Evolutionary conservation across 2,113 vertebrate species (phyloP).

Genomic region (western clawed frog (Xenopus tropicalis)): DNA sequence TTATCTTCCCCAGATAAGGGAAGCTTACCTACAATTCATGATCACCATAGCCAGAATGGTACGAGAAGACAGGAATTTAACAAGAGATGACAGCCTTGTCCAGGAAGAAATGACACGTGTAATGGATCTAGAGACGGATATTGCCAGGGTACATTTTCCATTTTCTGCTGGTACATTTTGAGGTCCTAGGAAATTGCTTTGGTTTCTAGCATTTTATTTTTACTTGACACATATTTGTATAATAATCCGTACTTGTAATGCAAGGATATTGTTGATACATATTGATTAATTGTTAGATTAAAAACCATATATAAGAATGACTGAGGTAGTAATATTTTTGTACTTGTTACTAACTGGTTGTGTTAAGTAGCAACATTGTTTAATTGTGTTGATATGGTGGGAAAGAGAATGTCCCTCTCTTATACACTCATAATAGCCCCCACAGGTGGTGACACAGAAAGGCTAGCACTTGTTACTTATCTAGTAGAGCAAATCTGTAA

Average conservation of each 20-base stretch:
- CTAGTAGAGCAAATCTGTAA: too few species aligned
- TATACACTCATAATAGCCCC: too few species aligned
- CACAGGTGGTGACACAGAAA: too few species aligned
- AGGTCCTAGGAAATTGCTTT: constrained; percentile 2
- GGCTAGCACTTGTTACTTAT: too few species aligned
- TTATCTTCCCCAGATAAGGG: constrained; percentile 69
- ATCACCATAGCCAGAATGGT: constrained; percentile 80
- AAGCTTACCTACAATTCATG: constrained; percentile 93
- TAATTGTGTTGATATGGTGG: too few species aligned
- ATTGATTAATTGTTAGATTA: too few species aligned
- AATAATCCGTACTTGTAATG: background rate
- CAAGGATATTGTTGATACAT: too few species aligned
- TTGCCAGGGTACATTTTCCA: constrained; percentile 80
- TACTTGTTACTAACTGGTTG: too few species aligned
- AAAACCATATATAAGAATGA: too few species aligned
- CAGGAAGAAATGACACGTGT: constrained; percentile 84
- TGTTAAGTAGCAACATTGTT: too few species aligned
- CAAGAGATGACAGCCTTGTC: constrained; percentile 70
- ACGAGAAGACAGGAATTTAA: constrained; percentile 76
- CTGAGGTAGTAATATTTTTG: too few species aligned
- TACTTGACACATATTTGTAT: background rate
- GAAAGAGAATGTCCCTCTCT: too few species aligned
- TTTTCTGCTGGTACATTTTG: background rate
- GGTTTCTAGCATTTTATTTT: background rate
- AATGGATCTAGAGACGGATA: constrained; percentile 84